Percentiles rank a stretch among this genome's conserved stretches.
Evolutionary conservation across 2,888 invertebrate genomes (phyloP).

Genomic region (Campoplex capitator): DNA sequence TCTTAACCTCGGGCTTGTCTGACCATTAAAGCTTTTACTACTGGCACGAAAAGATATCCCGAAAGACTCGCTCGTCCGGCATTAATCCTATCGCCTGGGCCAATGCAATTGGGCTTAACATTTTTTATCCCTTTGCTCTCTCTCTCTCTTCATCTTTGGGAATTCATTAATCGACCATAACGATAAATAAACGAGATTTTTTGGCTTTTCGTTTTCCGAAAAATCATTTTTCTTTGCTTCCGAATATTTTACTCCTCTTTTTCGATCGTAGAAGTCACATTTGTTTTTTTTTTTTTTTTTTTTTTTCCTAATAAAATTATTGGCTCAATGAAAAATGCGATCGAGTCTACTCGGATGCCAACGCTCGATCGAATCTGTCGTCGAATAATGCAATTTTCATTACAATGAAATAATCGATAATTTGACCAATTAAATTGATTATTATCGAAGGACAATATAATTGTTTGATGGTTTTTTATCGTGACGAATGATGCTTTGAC

Average conservation of each 20-base stretch:
- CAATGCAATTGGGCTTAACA: conserved; percentile 14
- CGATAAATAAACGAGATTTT: background rate
- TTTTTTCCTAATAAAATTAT: no score
- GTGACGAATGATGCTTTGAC: background rate
- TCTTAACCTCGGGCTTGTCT: conserved; percentile 16
- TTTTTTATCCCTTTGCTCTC: background rate
- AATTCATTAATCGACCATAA: background rate
- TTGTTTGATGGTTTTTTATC: background rate
- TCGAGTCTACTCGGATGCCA: background rate
- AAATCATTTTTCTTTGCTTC: no score
- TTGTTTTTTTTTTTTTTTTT: no score
- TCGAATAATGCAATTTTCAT: background rate
- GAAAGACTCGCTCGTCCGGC: conserved; percentile 26
- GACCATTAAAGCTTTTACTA: conserved; percentile 54
- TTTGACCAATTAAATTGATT: background rate
- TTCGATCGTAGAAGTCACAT: no score
- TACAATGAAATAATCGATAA: background rate
- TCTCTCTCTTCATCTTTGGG: background rate
- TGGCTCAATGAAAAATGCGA: no score
- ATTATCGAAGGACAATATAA: background rate
- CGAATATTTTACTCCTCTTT: no score
- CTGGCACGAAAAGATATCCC: conserved; percentile 15
- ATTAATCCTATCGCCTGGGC: conserved; percentile 48
- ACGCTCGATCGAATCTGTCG: background rate
- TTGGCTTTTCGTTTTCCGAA: background rate